phyloP scores from a whole-genome alignment of 92 coral and sea anemone genomes.

The Parazoanthus atlanticus region DNA sequence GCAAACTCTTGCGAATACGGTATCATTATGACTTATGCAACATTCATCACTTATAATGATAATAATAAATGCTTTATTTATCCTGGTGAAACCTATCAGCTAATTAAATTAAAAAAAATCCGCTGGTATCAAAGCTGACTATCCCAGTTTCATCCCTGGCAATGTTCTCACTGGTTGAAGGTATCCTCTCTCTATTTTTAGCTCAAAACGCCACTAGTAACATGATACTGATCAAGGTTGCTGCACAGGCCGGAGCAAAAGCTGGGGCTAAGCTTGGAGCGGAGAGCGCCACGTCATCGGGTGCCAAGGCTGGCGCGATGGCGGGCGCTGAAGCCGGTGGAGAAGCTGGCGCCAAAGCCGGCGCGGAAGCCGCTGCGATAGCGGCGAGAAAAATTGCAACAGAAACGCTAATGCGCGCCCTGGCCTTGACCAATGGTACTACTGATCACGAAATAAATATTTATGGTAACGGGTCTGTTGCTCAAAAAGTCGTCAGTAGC shows the following conservation, averaged over 20 bases:
- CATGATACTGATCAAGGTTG: constrained; percentile 51
- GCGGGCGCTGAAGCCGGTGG: constrained; percentile 55
- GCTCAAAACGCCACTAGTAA: constrained; percentile 30
- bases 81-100: not conserved
- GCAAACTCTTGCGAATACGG: too few relatives aligned
- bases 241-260: constrained; percentile 68
- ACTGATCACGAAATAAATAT: constrained; percentile 19
- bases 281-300: constrained; percentile 32
- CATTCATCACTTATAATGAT: too few relatives aligned
- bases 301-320: constrained; percentile 47
- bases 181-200: not conserved
- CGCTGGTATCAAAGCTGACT: too few relatives aligned
- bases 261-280: constrained; percentile 70
- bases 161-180: not conserved
- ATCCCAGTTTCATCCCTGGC: too few relatives aligned
- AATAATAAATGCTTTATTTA: not conserved
- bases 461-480: constrained; percentile 4
- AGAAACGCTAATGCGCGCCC: constrained; percentile 60
- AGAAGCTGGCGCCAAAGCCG: constrained; percentile 44
- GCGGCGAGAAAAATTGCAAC: constrained; percentile 36
- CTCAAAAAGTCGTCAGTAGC: not conserved
- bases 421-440: constrained; percentile 27
- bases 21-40: too few relatives aligned
- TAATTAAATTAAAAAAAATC: too few relatives aligned
- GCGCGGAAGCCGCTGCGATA: constrained; percentile 50